Conservation (phyloP, 2,113 vertebrate genomes). For the Notothenia rossii region DNA sequence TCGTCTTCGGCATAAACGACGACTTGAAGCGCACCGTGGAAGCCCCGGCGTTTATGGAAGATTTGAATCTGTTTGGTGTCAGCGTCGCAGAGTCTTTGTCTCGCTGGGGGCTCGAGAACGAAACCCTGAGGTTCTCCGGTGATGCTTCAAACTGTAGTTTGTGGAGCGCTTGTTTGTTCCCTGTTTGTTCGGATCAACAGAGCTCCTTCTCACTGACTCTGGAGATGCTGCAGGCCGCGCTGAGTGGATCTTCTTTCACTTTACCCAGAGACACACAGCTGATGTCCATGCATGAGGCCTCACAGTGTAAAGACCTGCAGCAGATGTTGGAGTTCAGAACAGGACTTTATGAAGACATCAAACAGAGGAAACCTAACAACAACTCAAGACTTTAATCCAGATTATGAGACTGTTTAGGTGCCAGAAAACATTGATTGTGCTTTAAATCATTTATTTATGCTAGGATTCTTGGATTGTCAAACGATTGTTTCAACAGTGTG, state of each 20-base stretch:
- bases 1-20: slow-evolving; percentile 88
- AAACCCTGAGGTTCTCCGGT: slow-evolving; percentile 85
- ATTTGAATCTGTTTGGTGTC: slow-evolving; percentile 83
- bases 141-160: slow-evolving; percentile 76
- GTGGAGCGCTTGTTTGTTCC: slow-evolving; percentile 92
- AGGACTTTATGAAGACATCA: slow-evolving; percentile 85
- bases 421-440: background rate
- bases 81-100: slow-evolving; percentile 82
- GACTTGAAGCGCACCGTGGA: slow-evolving; percentile 86
- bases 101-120: slow-evolving; percentile 84
- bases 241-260: slow-evolving; percentile 58
- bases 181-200: slow-evolving; percentile 83
- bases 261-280: slow-evolving; percentile 71
- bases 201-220: slow-evolving; percentile 85
- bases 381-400: slow-evolving; percentile 1
- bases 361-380: slow-evolving; percentile 31
- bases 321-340: slow-evolving; percentile 90
- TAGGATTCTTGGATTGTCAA: background rate
- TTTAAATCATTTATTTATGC: background rate
- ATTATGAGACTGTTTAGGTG: background rate
- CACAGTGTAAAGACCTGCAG: slow-evolving; percentile 87
- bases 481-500: background rate
- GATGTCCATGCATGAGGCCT: slow-evolving; percentile 90
- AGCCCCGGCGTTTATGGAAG: slow-evolving; percentile 61
- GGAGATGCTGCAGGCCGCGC: slow-evolving; percentile 85